Evolutionary conservation across 2,113 vertebrate genomes (phyloP), one percentile per base, ranked within the genome.

Genomic region (Syngnathus floridae): DNA sequence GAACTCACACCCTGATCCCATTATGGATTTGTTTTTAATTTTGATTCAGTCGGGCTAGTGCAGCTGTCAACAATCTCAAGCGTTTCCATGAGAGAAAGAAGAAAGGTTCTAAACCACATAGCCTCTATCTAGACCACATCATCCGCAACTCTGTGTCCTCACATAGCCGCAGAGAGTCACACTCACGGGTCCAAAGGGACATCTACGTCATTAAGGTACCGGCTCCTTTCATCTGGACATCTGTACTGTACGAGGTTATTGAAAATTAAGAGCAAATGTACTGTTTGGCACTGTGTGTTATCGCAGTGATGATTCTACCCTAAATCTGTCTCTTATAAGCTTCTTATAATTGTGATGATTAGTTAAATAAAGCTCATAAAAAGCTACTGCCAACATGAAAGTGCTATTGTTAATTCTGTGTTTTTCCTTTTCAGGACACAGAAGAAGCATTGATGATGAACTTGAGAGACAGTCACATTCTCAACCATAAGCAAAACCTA

Each of bases 31-130:
- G 14, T 54, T 10, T 37, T 66, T 11, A 35, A 57, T 22, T 66
- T 67, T 35, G 37, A 82, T 81, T n/a, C 84, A 99, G 97, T 61
- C 92, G 94, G 66, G 97, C 97, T 9, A 98, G 97, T 84, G 95
- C 94, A 2, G 95, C 97, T 0, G 91, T 99, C 22, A 98, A 96
- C 86, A 95, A 93, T 83, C 90, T 99, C 78, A 98, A 99, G 81
- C 93, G 93, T 62, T 98, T 98, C 82, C 97, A 99, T 0, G 96
- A 98, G 86, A 97, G 95, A 91, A 98, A 99, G 89, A 98, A 96
- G 85, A 92, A 91, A 78, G 96, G 97, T 52, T 89, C 93, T 72
- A 98, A 95, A 75, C 94, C 97, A n/a, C 90, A 93, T 74, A 99
- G 97, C 78, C 95, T 99, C 31, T 97, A 99, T 79, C 88, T 99